Base-by-base conservation (phyloP, 2,888 invertebrate species). In the Opisthograptis luteolata region DNA sequence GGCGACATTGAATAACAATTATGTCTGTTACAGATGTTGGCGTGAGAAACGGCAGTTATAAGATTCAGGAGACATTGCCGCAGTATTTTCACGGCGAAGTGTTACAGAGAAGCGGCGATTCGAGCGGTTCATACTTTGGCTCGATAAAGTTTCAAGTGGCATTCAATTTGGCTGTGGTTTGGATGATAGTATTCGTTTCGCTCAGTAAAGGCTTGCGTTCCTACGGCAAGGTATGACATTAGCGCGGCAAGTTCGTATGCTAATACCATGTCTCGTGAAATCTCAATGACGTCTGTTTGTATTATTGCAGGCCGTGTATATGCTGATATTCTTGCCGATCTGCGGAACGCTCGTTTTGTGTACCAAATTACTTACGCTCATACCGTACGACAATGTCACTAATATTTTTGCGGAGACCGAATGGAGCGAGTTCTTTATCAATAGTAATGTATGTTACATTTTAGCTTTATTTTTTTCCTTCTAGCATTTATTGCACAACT, bases 151-250 rank as follows among this genome's bases (percentile, higher is more conserved):
- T 97, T 83, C 96, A 97, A 91, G 93, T 97, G 57, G 96, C 97
- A 1, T 97, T 97, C 84, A 97, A 97, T 81, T 88, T 97, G 77
- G 96, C 96, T 0, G 95, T 97, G 2, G 94, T 97, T 13, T 98
- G 97, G 97, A 94, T 96, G 92, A 94, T 96, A 36, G 95, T 97
- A 3, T 97, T 97, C 73, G 93, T 97, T 13, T 94, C 96, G 31
- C 92, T 97, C 13, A 96, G 97, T 79, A 97, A 96, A 92, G 97
- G 97, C 49, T 84, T 97, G 28, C 93, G 95, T 64, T 96, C 96
- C 0, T 96, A 96, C 66, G 96, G 96, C 49, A 96, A 96, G 92
- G 95, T 96, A 77, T n/a, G n/a, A 1, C 30, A 39, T 25, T 27
- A 20, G 15, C 9, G 15, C 9, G 15, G 8, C n/a, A 34, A 8